Base-by-base conservation (phyloP, 2,888 invertebrate species). In the Laothoe populi region DNA sequence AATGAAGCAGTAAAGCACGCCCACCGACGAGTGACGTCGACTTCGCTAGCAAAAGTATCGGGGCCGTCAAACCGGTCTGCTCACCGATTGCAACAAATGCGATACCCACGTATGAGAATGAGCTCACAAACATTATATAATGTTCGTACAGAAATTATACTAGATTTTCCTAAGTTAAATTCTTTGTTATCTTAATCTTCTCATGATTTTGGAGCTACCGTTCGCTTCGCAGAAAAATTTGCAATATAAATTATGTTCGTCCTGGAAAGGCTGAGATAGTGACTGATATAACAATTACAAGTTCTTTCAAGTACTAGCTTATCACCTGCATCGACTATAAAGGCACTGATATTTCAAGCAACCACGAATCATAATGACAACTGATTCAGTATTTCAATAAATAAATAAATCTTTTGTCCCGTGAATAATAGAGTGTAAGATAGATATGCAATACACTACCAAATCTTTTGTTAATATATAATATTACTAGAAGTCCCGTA, bases 11-110 rank as follows among this genome's bases (percentile, higher is more conserved):
- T 72, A 77, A 72, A 71, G 71, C 75, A 78, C 79, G 66, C 77
- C 78, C 71, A 79, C 75, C 60, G 59, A 62, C 64, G 66, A 65
- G 63, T 58, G 86, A 83, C 79, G 81, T 79, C 66, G 71, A 60
- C 67, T 69, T 64, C 69, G 71, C 66, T 66, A 44, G 67, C 73
- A 77, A 73, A 79, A 78, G 76, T 83, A 88, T 87, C 75, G 86
- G 80, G 84, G 86, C 80, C 86, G 76, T 59, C 70, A 68, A 86
- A 89, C 89, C 88, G 88, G 88, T 88, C 78, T 69, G 73, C 69
- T 71, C 72, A 77, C 72, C 70, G 74, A 79, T 90, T 90, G 87
- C 88, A 86, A 90, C 87, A 86, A 87, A 82, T 74, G 71, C 74
- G 53, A 77, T 76, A 46, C 57, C 60, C 79, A 80, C 76, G 79